Base-by-base conservation (phyloP, 2,113 vertebrate species). In the Campylorhamphus procurvoides region DNA sequence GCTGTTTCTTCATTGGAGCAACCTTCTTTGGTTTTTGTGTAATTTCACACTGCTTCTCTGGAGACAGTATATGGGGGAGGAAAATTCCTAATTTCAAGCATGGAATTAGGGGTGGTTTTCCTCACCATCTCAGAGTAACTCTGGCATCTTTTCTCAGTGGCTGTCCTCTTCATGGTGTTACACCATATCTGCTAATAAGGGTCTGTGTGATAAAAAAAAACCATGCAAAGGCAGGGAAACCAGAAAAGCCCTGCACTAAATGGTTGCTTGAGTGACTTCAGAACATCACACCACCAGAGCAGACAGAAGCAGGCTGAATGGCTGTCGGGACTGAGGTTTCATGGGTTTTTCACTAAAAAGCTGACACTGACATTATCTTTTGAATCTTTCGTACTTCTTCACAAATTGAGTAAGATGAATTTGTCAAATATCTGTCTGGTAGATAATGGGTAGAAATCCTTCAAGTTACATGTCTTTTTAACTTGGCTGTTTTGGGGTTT, bases 261-360 rank as follows among this genome's bases (percentile, higher is more conserved):
- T 10, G 44, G 27, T 14, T 53, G 16, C 31, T 73, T 0, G 0
- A 44, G 60, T 50, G 82, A 22, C 58, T 86, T 25, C 29, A 0
- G 1, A 53, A 68, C 5, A 0, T 55, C 72, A 56, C 29, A n/a
- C 4, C 29, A n/a, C 4, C 35, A 7, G 49, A 42, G 14, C 15
- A 33, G 46, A 42, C 56, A 78, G 62, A 68, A 78, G 25, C 3
- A 5, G 12, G 14, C 3, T 50, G n/a, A 85, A 52, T 18, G 59
- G 53, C 55, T 69, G 17, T 55, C 0, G 0, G 46, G 27, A 46
- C 52, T 58, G 50, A 1, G 1, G 31, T n/a, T 66, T 24, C 20
- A 12, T 27, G 35, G 14, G 7, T 12, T 81, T 83, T 47, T 35
- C 20, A 40, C 50, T 71, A 20, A 80, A 77, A 83, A 63, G 29